These are phyloP conservation scores for Vannuccia rotundouncinata DNA, from an alignment of 2,888 invertebrate species.

Conservation along the genomic window DNA sequence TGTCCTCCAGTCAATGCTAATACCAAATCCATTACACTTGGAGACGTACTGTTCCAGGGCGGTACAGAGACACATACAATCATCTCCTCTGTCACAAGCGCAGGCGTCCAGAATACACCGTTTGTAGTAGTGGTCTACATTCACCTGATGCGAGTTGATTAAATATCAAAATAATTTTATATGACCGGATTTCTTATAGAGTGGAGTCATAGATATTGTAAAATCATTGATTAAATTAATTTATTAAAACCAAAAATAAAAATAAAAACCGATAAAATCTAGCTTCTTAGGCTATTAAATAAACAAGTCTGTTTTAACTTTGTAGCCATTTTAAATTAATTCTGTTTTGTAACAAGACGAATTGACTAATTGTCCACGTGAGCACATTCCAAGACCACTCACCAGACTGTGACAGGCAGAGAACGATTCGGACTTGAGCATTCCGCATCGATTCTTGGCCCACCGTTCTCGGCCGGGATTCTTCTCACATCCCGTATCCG, in stretches of 20 bases:
- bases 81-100: constrained; percentile 41
- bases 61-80: constrained; percentile 41
- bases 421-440: constrained; percentile 37
- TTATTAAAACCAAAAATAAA: too few relatives aligned
- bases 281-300: too few relatives aligned
- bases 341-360: too few relatives aligned
- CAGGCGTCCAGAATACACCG: constrained; percentile 40
- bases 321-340: too few relatives aligned
- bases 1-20: constrained; percentile 41
- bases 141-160: constrained; percentile 37
- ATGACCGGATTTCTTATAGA: too few relatives aligned
- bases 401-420: constrained; percentile 37
- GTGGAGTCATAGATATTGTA: too few relatives aligned
- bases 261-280: too few relatives aligned
- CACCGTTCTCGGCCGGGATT: constrained; percentile 37
- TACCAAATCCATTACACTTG: constrained; percentile 36
- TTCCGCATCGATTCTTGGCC: constrained; percentile 37
- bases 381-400: too few relatives aligned
- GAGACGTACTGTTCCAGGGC: constrained; percentile 40
- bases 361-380: too few relatives aligned
- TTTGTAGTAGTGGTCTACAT: constrained; percentile 37
- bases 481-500: constrained; percentile 28
- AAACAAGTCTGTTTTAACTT: too few relatives aligned
- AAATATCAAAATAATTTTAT: too few relatives aligned
- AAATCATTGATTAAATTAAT: too few relatives aligned